These are phyloP conservation scores for Cardiocondyla obscurior DNA, from an alignment of 1,140 invertebrate genomes.

Conservation along the genomic window DNA sequence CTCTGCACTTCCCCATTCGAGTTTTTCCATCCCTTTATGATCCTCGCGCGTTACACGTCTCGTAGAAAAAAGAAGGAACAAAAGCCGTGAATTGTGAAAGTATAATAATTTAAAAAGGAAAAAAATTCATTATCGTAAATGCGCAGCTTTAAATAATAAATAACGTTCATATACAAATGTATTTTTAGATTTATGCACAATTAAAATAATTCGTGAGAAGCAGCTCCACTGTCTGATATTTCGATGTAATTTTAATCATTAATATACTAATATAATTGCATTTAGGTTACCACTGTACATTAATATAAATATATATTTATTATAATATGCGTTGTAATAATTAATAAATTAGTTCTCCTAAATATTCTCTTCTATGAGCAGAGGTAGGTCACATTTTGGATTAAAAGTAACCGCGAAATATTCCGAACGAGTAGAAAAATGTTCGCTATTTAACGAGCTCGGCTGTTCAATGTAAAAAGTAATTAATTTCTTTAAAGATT, in stretches of 20 bases:
- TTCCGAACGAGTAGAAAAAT: neutral
- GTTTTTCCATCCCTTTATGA: neutral
- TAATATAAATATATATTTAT: neutral
- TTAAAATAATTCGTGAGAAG: neutral
- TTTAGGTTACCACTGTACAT: neutral
- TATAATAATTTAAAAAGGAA: constrained; percentile 19
- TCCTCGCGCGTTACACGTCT: neutral
- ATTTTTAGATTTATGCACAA: neutral
- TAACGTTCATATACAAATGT: constrained; percentile 12
- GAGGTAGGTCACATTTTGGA: neutral
- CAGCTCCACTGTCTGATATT: neutral
- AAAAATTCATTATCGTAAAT: constrained; percentile 1
- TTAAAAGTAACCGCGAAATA: neutral
- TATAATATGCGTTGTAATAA: neutral
- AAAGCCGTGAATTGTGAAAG: constrained; percentile 1
- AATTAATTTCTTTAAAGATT: too few relatives aligned
- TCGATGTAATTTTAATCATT: constrained; percentile 3
- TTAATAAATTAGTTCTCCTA: neutral
- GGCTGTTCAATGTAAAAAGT: neutral
- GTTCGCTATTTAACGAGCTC: neutral
- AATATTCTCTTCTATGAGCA: neutral
- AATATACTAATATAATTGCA: neutral
- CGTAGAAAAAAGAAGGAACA: neutral
- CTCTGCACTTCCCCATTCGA: neutral
- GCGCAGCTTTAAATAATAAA: neutral